A percentile compares a stretch with the other conserved stretches of the same genome.
These are phyloP conservation scores for Recurvirostra avosetta DNA, from an alignment of 2,113 vertebrate genomes.

Conservation along the genomic window DNA sequence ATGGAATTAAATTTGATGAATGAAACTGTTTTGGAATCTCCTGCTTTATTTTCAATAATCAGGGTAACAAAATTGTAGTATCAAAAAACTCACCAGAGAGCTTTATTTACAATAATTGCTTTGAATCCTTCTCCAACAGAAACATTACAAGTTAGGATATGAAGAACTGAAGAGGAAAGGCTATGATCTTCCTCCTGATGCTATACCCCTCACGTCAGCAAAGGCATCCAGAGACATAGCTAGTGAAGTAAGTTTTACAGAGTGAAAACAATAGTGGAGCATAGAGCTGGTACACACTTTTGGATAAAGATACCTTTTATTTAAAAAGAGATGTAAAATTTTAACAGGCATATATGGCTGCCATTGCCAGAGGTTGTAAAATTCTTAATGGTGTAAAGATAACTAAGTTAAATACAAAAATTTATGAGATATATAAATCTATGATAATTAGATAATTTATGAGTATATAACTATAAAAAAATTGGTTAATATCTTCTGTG, in stretches of 20 bases:
- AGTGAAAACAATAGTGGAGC: neutral
- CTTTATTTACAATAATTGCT: neutral
- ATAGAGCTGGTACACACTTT: rapidly evolving
- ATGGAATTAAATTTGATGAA: neutral
- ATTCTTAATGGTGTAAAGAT: neutral
- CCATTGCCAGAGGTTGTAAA: rapidly evolving
- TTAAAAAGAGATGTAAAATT: neutral
- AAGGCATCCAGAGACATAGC: conserved; percentile 85
- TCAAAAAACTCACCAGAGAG: neutral
- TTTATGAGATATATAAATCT: too few relatives aligned
- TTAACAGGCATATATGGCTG: neutral
- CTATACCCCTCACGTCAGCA: conserved; percentile 84
- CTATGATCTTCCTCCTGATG: conserved; percentile 85
- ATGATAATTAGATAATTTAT: too few relatives aligned
- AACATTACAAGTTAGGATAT: conserved; percentile 81
- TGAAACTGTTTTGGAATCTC: neutral
- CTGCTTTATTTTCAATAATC: neutral
- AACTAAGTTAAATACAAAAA: neutral
- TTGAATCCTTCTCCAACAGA: conserved; percentile 70
- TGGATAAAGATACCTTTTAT: rapidly evolving
- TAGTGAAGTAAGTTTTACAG: conserved; percentile 79
- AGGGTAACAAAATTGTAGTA: neutral
- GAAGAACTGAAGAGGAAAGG: conserved; percentile 90
- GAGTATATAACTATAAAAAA: neutral
- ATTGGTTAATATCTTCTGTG: rapidly evolving